Evolutionary conservation across 2,113 vertebrate species (phyloP).

Genomic region (Heterocephalus glaber): DNA sequence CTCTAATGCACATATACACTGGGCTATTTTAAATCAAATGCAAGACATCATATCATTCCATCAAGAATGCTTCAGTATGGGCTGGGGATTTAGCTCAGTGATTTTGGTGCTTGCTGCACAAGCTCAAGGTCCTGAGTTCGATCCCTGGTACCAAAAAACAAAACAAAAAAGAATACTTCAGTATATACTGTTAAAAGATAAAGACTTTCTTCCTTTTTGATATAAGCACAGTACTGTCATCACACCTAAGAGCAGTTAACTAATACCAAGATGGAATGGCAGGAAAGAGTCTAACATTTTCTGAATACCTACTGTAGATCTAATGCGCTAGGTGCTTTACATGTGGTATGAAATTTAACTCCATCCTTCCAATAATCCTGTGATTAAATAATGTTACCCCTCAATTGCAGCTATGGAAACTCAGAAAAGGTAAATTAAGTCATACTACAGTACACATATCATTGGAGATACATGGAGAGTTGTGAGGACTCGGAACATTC

Average conservation of each 20-base stretch:
- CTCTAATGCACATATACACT: not conserved
- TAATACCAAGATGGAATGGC: not conserved
- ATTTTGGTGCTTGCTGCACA: no score
- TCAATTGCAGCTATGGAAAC: conserved; percentile 22
- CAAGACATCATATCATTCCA: not conserved
- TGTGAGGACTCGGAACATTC: not conserved
- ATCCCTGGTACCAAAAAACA: no score
- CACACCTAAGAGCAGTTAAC: conserved; percentile 1
- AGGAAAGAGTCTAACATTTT: not conserved
- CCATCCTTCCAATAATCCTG: not conserved
- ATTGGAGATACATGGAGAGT: not conserved
- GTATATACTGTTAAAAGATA: not conserved
- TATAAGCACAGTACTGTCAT: not conserved
- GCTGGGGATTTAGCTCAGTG: no score
- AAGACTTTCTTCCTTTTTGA: not conserved
- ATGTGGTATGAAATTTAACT: not conserved
- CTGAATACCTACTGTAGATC: not conserved
- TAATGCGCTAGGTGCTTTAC: not conserved
- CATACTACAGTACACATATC: not conserved
- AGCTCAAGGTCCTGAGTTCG: no score
- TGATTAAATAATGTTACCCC: conserved; percentile 25
- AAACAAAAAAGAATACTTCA: no score
- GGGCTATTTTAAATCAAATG: conserved; percentile 31
- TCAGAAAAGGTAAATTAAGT: conserved; percentile 35
- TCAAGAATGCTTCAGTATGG: not conserved